Conservation (phyloP, 2,888 invertebrate genomes). For the Sisyra nigra region DNA sequence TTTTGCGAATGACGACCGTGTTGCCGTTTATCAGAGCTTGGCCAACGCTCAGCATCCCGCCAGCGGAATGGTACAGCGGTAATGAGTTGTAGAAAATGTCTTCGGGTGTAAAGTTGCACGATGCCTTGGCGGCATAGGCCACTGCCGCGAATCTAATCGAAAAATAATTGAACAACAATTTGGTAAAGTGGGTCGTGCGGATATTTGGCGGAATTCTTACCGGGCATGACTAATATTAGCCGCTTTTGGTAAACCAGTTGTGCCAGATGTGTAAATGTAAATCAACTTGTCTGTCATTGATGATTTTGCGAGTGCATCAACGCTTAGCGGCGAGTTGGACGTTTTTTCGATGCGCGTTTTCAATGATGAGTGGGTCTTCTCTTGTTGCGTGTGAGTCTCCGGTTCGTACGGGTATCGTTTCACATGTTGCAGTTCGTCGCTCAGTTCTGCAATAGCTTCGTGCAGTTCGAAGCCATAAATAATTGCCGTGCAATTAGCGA, state of each 20-base stretch:
- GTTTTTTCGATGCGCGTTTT: conserved; percentile 16
- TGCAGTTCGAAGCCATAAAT: conserved; percentile 47
- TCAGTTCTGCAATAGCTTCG: conserved; percentile 15
- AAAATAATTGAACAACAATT: too few relatives aligned
- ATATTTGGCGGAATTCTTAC: conserved; percentile 26
- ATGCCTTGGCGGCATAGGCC: conserved; percentile 44
- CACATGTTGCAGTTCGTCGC: conserved; percentile 10
- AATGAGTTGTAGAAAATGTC: conserved; percentile 82
- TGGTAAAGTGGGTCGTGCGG: background rate
- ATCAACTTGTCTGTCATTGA: conserved; percentile 48
- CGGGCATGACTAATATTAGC: conserved; percentile 81
- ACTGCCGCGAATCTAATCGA: conserved; percentile 50
- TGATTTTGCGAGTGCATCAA: conserved; percentile 17
- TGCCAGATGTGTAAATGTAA: conserved; percentile 90
- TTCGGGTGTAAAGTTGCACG: conserved; percentile 43
- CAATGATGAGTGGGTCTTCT: conserved; percentile 19
- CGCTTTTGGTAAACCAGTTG: conserved; percentile 93
- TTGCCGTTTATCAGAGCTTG: conserved; percentile 60
- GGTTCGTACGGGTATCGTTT: conserved; percentile 6
- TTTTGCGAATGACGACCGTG: conserved; percentile 64
- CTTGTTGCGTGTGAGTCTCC: too few relatives aligned
- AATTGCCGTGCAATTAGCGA: conserved; percentile 62
- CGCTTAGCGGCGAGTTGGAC: conserved; percentile 18
- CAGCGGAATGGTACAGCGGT: conserved; percentile 90
- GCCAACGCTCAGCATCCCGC: conserved; percentile 73